Base-by-base conservation (phyloP, 1,140 invertebrate species). In the Helicoverpa armigera region DNA sequence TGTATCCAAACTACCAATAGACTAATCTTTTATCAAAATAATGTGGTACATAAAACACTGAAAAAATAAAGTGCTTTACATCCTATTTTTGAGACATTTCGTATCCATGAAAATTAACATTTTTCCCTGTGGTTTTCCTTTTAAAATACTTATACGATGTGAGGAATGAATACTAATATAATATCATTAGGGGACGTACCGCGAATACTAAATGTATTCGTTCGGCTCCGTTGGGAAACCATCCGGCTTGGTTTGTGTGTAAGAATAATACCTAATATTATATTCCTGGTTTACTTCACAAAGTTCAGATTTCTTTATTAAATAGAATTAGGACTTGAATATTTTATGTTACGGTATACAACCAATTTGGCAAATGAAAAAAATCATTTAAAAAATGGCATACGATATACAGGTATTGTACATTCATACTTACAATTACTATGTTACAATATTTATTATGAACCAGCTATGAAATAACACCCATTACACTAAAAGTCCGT, bases 121-220 rank as follows among this genome's bases (percentile, higher is more conserved):
- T 74, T 23, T 63, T 50, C 43, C 12, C 70, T 10, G 31, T 76
- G 73, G 58, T 50, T 63, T 76, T 76, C 72, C 72, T 76, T 61
- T 61, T 76, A 63, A 73, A 73, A 58, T 73, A 73, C 70, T 56
- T 73, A 73, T 73, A 73, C 56, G 73, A 18, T 60, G 43, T 76
- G 58, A 63, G 58, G 43, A 63, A 76, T 61, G 73, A 76, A 76
- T 76, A 63, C 73, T 61, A 76, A 76, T 76, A 76, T 63, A 29
- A 63, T 76, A 76, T 61, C 73, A 76, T 76, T 76, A 76, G 43
- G 48, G 43, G 14, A 63, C 73, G 56, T 50, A 11, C 43, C 11
- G 9, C 18, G 73, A 76, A 63, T 76, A 63, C 60, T 63, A 51
- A 76, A 60, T 72, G 23, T 53, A 53, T 53, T 53, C 16, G 35